These are phyloP conservation scores for Apotomis turbidana DNA, from an alignment of 2,888 invertebrate species.

Conservation along the genomic window DNA sequence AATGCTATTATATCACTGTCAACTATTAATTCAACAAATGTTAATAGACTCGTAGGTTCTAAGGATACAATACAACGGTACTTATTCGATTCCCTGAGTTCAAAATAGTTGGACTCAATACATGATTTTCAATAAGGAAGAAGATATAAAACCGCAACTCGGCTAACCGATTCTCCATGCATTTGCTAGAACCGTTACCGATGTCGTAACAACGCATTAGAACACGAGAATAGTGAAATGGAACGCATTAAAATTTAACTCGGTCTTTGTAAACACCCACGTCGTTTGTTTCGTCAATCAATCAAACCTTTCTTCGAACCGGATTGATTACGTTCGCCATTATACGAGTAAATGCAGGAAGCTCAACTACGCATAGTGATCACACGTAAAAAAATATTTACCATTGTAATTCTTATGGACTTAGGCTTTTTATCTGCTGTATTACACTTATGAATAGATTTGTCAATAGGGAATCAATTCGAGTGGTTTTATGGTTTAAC, in stretches of 20 bases:
- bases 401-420: background rate
- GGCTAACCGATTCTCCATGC: slow-evolving; percentile 17
- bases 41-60: background rate
- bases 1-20: background rate
- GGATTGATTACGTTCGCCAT: slow-evolving; percentile 48
- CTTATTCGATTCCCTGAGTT: background rate
- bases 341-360: slow-evolving; percentile 31
- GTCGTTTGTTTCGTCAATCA: slow-evolving; percentile 59
- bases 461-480: slow-evolving; percentile 29
- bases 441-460: slow-evolving; percentile 17
- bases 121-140: slow-evolving; percentile 12
- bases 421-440: background rate
- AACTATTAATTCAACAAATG: background rate
- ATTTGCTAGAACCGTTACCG: slow-evolving; percentile 36
- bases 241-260: slow-evolving; percentile 55
- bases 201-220: slow-evolving; percentile 43
- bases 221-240: slow-evolving; percentile 51
- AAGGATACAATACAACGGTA: background rate
- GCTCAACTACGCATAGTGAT: background rate
- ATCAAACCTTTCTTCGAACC: slow-evolving; percentile 56
- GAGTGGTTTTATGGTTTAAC: slow-evolving; percentile 6
- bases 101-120: background rate
- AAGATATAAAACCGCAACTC: slow-evolving; percentile 17
- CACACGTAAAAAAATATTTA: background rate
- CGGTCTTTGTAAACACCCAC: slow-evolving; percentile 59